Evolutionary conservation across 2,888 invertebrate species (phyloP), one percentile per base, ranked within the genome.

Genomic region (Microctonus brassicae): DNA sequence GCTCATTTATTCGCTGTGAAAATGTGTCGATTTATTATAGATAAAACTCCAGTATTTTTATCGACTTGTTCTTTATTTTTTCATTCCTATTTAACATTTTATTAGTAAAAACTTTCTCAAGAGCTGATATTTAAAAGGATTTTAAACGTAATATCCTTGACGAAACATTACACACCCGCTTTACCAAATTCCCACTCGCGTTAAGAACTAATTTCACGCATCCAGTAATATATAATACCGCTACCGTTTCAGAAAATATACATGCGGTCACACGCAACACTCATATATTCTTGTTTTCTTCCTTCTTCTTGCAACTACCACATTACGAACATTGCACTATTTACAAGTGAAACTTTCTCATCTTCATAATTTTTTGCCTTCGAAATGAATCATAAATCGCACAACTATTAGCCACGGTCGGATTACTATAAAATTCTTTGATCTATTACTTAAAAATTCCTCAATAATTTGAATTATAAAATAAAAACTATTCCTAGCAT

Each of bases 151-250:
- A 55, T 55, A 55, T 55, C 55, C 55, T 55, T 57, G 57, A 66
- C 66, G 26, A 57, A 39, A 65, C 55, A 66, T 66, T 74, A 72
- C 71, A 66, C 63, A 66, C 69, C 57, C 68, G 73, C 75, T 75
- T 77, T 75, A 76, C 77, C 75, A 74, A 80, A 81, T 77, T 80
- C 73, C 67, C 75, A 76, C 76, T 78, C 77, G 74, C 78, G 76
- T 81, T 82, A 78, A 81, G 76, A 82, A 77, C 78, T 80, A 79
- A 82, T 82, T 82, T 80, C 80, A 82, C 76, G 79, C 78, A 78
- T 79, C 73, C 74, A 39, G 13, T 33, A n/a, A 17, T 17, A 66
- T 36, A 17, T 39, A 47, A 55, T 22, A 75, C 76, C 75, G 64
- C 72, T 73, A 47, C 65, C 52, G 71, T 60, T 69, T 71, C 65